Base-by-base conservation (phyloP, 1,140 invertebrate genomes). In the Orchesella cincta region DNA sequence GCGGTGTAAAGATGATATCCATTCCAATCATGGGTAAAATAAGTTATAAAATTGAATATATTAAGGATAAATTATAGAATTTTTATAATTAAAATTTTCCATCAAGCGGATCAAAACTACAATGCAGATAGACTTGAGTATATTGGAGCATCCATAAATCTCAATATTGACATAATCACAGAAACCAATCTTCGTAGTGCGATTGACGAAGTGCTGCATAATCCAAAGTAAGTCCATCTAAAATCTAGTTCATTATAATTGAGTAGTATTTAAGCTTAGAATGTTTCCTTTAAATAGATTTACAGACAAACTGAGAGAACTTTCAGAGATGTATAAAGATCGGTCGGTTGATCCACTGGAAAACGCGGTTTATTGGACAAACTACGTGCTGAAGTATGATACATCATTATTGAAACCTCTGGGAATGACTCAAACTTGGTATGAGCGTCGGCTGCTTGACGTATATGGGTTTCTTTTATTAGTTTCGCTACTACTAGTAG, bases 331-430 rank as follows among this genome's bases (percentile, higher is more conserved):
- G 29, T 88, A 89, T 80, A 86, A 86, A 33, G 89, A 91, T 81
- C 85, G 88, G 1, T 88, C 87, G 5, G 12, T 62, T 34, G 78
- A 36, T 74, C 82, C 84, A 31, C 39, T 83, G 16, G 81, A 84
- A 18, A 71, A 23, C 28, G 83, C 82, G 1, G 77, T 83, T 29
- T 85, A 77, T 67, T 90, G 88, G 88, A 87, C 86, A 14, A 88
- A 90, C 79, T 89, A 88, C 81, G 86, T 89, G 16, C 84, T 89
- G 35, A 81, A 88, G 35, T 84, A 89, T 76, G 86, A 86, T 51
- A 85, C 86, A 0, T 78, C 82, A 39, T 87, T 88, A 83, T 81
- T 89, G 36, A 81, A 83, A 72, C 85, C 82, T 70, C 82, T 79
- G 52, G 82, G 84, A 23, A 80, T 78, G 29, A 78, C 85, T 75